A percentile compares a stretch with the other conserved stretches of the same genome.
Evolutionary conservation across 2,888 invertebrate genomes (phyloP).

Genomic region (Eudemis profundana): DNA sequence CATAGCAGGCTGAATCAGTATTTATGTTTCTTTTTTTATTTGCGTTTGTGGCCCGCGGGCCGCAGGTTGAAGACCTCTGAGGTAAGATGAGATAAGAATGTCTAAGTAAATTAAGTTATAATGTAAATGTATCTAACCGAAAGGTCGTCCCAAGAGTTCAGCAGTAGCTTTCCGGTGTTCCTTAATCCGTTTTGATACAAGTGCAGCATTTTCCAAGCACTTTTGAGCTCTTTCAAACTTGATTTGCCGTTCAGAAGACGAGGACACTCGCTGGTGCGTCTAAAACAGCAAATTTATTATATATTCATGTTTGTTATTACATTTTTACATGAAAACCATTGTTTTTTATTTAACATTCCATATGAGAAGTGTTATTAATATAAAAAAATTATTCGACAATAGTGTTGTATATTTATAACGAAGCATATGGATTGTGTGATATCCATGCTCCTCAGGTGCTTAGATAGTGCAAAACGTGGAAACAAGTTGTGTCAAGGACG

Average conservation of each 20-base stretch:
- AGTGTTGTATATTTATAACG: constrained; percentile 15
- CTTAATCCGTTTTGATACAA: constrained; percentile 80
- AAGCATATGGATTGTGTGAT: constrained; percentile 35
- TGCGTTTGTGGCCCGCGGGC: too few relatives aligned
- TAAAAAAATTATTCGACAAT: constrained; percentile 1
- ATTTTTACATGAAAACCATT: too few relatives aligned
- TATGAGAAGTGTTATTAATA: not conserved
- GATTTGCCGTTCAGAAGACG: constrained; percentile 76
- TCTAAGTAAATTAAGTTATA: not conserved
- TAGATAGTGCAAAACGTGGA: constrained; percentile 21
- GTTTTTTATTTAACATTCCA: too few relatives aligned
- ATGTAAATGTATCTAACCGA: constrained; percentile 61
- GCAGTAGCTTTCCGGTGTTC: constrained; percentile 82
- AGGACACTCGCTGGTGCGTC: constrained; percentile 62
- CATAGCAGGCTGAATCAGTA: too few relatives aligned
- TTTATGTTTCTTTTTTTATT: too few relatives aligned
- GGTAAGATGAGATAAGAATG: not conserved
- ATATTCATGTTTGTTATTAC: not conserved
- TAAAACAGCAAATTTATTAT: constrained; percentile 45
- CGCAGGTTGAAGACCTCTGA: too few relatives aligned
- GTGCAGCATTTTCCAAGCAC: constrained; percentile 81
- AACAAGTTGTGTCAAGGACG: constrained; percentile 39
- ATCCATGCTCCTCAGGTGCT: constrained; percentile 14
- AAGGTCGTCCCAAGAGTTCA: constrained; percentile 75
- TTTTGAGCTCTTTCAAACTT: constrained; percentile 80